A percentile compares a stretch with the other conserved stretches of the same genome.
phyloP scores from a whole-genome alignment of 2,797 vertebrate genomes.

The Rhinella marina region DNA sequence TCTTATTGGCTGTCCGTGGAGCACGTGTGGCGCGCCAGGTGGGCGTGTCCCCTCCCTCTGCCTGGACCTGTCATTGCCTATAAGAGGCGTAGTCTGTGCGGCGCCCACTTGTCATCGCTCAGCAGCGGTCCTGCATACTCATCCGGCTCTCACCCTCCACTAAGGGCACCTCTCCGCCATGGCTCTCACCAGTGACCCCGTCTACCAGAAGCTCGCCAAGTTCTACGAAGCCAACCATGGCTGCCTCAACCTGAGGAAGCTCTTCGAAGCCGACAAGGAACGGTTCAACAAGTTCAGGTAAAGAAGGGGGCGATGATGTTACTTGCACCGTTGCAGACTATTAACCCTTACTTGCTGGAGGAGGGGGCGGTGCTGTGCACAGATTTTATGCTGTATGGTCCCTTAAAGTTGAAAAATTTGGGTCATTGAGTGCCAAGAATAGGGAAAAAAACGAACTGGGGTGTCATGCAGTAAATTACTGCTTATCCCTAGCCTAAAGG shows the following conservation, averaged over 20 bases:
- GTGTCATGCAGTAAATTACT: neutral
- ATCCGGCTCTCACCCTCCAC: fast-evolving
- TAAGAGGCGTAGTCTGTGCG: neutral
- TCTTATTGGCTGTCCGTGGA: neutral
- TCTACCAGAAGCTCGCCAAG: slow-evolving; percentile 85
- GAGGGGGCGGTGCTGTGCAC: no score
- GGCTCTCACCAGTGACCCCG: slow-evolving; percentile 80
- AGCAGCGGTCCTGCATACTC: fast-evolving
- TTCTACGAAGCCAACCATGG: slow-evolving; percentile 82
- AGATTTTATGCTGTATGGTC: no score
- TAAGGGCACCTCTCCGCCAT: slow-evolving; percentile 71
- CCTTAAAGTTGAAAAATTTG: no score
- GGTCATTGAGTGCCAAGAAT: no score
- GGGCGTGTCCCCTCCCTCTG: neutral
- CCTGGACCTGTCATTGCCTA: neutral
- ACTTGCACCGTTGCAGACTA: neutral
- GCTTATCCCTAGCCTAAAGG: neutral
- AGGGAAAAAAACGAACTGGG: no score
- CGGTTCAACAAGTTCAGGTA: slow-evolving; percentile 90
- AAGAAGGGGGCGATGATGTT: neutral
- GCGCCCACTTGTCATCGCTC: fast-evolving
- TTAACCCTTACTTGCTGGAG: neutral
- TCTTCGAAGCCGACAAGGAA: slow-evolving; percentile 86
- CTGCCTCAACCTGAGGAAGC: slow-evolving; percentile 84
- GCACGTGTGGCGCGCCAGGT: slow-evolving; percentile 15